Percentiles rank a stretch among this genome's conserved stretches.
Conservation (phyloP, 2,888 invertebrate genomes). For the Phalera bucephala region DNA sequence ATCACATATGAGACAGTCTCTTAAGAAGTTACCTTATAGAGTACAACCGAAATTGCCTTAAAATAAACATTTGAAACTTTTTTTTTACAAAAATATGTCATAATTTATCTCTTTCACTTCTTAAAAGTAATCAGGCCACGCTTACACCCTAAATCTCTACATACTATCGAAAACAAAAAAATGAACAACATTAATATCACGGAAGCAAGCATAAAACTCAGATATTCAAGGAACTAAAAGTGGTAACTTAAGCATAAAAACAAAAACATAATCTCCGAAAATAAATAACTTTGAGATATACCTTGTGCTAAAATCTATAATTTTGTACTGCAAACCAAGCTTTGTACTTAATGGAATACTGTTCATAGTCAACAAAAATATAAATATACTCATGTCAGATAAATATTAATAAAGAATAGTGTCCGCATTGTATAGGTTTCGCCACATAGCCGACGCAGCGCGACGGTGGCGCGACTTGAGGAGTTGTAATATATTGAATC, state of each 20-base stretch:
- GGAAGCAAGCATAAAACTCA: constrained; percentile 13
- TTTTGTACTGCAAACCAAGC: constrained; percentile 30
- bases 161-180: constrained; percentile 7
- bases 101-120: constrained; percentile 25
- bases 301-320: constrained; percentile 18
- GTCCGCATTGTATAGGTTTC: too few species aligned
- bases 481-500: too few species aligned
- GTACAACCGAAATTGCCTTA: constrained; percentile 50
- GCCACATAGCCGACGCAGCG: too few species aligned
- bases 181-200: constrained; percentile 3
- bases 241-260: constrained; percentile 27
- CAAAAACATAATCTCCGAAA: constrained; percentile 9
- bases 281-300: constrained; percentile 7
- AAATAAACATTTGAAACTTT: constrained; percentile 35
- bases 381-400: constrained; percentile 5
- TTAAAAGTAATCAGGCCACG: constrained; percentile 34
- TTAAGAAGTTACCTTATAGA: constrained; percentile 53
- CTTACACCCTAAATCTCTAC: constrained; percentile 27
- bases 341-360: constrained; percentile 41
- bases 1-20: constrained; percentile 69
- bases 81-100: constrained; percentile 43
- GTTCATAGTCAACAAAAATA: constrained; percentile 19
- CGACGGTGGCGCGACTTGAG: too few species aligned
- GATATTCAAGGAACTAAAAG: constrained; percentile 15
- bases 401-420: too few species aligned